These are phyloP conservation scores for Drosophila dunni DNA, from an alignment of 1,140 invertebrate species.

Conservation along the genomic window DNA sequence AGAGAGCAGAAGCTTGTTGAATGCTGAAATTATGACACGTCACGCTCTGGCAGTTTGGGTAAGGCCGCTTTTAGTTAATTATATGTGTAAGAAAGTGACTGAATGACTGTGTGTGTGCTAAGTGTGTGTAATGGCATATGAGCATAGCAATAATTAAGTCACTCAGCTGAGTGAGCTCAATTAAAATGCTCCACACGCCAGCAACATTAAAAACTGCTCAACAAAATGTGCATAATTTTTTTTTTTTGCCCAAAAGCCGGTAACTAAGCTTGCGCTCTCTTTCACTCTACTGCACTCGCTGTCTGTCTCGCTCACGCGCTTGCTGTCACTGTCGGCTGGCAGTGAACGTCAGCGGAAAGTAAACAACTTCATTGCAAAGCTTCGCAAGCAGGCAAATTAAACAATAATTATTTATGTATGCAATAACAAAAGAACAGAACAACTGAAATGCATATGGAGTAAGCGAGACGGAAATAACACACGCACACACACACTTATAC, in stretches of 20 bases:
- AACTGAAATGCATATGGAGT: constrained; percentile 59
- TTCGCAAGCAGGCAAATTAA: constrained; percentile 67
- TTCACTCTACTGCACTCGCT: background rate
- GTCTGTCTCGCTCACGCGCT: background rate
- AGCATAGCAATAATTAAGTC: constrained; percentile 24
- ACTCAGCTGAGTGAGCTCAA: constrained; percentile 23
- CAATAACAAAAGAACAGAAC: constrained; percentile 63
- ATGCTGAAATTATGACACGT: constrained; percentile 62
- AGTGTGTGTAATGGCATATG: constrained; percentile 8
- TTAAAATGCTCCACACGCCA: constrained; percentile 53
- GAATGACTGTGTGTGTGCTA: background rate
- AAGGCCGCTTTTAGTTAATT: constrained; percentile 36
- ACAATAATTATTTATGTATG: constrained; percentile 77
- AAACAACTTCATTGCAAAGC: constrained; percentile 62
- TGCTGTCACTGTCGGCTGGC: background rate
- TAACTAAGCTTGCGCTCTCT: background rate
- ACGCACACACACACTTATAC: background rate
- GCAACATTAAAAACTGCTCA: constrained; percentile 64
- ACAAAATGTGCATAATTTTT: constrained; percentile 59
- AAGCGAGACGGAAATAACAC: constrained; percentile 47
- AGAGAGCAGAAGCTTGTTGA: constrained; percentile 8
- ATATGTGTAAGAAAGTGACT: constrained; percentile 24
- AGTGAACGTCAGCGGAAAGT: constrained; percentile 25
- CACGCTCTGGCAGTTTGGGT: constrained; percentile 29
- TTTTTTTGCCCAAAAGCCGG: constrained; percentile 12